phyloP scores from a whole-genome alignment of 2,888 invertebrate species.

The Lithophane socia region DNA sequence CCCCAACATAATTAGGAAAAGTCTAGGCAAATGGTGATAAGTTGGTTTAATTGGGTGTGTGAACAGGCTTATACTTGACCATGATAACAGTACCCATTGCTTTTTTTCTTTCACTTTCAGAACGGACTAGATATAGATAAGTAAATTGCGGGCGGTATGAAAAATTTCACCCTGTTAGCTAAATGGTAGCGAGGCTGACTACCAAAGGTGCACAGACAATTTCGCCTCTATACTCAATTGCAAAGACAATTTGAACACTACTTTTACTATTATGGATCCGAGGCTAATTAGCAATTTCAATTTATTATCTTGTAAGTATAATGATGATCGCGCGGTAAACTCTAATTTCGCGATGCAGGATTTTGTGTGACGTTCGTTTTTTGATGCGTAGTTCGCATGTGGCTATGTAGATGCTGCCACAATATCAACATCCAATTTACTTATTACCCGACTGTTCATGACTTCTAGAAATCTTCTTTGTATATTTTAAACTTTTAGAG shows the following conservation, averaged over 20 bases:
- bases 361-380: no score
- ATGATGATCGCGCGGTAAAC: no score
- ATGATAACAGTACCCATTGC: background rate
- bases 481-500: background rate
- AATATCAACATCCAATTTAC: no score
- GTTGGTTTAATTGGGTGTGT: background rate
- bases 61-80: background rate
- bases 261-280: background rate
- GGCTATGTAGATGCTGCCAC: no score
- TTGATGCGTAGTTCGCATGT: no score
- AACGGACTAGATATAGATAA: background rate
- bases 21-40: background rate
- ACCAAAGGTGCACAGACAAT: background rate
- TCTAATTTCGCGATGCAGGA: no score
- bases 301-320: no score
- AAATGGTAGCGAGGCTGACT: background rate
- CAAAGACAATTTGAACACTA: background rate
- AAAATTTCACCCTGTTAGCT: background rate
- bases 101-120: background rate
- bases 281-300: background rate
- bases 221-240: background rate
- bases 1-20: background rate
- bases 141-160: background rate
- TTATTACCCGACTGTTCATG: no score
- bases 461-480: background rate